Evolutionary conservation across 2,113 vertebrate genomes (phyloP).

Genomic region (Casuarius casuarius): DNA sequence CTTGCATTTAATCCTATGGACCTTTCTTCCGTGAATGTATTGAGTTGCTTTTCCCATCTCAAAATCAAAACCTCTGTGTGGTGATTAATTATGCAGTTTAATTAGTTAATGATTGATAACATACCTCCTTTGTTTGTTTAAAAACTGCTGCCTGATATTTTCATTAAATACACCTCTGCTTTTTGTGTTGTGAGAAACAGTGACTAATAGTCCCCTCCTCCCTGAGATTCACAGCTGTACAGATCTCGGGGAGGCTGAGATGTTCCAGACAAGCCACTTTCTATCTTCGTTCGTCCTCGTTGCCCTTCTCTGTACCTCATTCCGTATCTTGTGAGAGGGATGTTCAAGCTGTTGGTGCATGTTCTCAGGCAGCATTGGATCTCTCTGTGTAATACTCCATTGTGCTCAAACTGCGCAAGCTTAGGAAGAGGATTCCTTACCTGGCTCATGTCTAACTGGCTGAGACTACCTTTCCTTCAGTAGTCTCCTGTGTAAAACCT

Average conservation of each 20-base stretch:
- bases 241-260: not conserved
- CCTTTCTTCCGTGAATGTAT: not conserved
- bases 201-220: not conserved
- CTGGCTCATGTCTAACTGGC: not conserved
- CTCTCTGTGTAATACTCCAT: not conserved
- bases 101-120: not conserved
- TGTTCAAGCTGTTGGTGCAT: not conserved
- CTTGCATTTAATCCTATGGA: not conserved
- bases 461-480: not conserved
- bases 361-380: not conserved
- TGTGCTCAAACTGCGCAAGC: not conserved
- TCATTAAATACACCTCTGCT: not conserved
- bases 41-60: not conserved
- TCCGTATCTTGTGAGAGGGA: not conserved
- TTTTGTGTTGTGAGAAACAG: not conserved
- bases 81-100: not conserved
- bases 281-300: accelerated
- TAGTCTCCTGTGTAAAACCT: not conserved
- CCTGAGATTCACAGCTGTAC: accelerated
- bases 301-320: not conserved
- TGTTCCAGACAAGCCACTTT: not conserved
- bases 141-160: not conserved
- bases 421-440: not conserved
- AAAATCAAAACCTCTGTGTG: not conserved
- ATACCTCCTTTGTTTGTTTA: not conserved